Percentiles rank a stretch among this genome's conserved stretches.
phyloP scores from a whole-genome alignment of 2,797 vertebrate genomes.

The Acanthornis magna region DNA sequence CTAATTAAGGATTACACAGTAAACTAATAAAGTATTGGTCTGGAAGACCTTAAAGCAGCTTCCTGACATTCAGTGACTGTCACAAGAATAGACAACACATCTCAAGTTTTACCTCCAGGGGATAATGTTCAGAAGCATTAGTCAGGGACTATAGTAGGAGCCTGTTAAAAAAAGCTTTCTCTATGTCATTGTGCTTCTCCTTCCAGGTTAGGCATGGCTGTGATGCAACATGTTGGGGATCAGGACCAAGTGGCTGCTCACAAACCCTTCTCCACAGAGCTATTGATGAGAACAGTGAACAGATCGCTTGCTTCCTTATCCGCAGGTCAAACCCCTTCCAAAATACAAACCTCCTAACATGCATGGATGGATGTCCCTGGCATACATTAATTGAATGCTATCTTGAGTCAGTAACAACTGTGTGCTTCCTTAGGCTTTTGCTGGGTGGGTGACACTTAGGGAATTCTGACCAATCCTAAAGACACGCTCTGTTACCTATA shows the following conservation, averaged over 20 bases:
- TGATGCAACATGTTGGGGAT: constrained; percentile 92
- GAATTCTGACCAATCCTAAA: background rate
- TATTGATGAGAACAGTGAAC: constrained; percentile 93
- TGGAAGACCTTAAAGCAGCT: background rate
- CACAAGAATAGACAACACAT: background rate
- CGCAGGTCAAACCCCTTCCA: constrained; percentile 83
- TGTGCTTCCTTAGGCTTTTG: background rate
- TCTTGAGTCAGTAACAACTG: background rate
- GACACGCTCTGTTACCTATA: background rate
- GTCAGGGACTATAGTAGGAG: background rate
- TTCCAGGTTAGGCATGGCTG: constrained; percentile 94
- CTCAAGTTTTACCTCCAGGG: background rate
- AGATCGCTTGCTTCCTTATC: constrained; percentile 92
- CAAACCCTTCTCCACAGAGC: constrained; percentile 95
- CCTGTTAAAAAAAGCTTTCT: background rate
- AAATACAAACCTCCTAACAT: background rate
- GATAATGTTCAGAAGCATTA: background rate
- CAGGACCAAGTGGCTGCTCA: constrained; percentile 89
- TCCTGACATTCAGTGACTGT: background rate
- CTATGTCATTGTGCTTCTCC: background rate
- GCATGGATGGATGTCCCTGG: background rate
- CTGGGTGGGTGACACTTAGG: background rate
- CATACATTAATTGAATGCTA: background rate
- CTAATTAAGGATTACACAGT: background rate
- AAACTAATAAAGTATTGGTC: background rate